phyloP scores from a whole-genome alignment of 2,113 vertebrate genomes.

The Steatornis caripensis region DNA sequence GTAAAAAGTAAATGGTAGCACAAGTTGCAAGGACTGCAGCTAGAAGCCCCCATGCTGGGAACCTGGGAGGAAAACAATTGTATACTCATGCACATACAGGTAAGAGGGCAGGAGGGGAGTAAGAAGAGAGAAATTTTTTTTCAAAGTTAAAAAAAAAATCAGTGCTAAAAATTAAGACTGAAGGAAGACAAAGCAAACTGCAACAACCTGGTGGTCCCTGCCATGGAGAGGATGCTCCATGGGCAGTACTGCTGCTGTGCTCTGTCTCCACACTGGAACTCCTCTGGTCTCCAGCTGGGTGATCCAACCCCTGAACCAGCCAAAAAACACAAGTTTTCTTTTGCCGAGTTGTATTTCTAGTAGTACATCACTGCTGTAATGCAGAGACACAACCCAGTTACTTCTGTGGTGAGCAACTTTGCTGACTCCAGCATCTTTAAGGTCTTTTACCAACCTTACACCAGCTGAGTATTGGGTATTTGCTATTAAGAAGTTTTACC shows the following conservation, averaged over 20 bases:
- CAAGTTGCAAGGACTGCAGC: constrained; percentile 18
- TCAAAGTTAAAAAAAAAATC: neutral
- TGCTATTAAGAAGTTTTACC: neutral
- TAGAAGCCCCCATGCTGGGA: neutral
- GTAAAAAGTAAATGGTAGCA: constrained; percentile 69
- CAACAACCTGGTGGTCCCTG: neutral
- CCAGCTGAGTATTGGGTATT: neutral
- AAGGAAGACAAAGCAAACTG: neutral
- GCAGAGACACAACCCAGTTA: neutral
- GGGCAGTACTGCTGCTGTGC: neutral
- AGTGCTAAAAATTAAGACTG: neutral
- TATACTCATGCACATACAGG: fast-evolving
- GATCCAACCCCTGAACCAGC: neutral
- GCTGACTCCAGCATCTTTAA: neutral
- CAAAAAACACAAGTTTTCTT: neutral
- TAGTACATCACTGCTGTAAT: fast-evolving
- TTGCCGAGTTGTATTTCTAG: neutral
- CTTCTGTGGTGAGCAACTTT: neutral
- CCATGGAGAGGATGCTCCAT: neutral
- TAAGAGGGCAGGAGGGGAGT: neutral
- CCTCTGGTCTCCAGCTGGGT: fast-evolving
- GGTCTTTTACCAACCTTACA: neutral
- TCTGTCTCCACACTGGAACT: fast-evolving
- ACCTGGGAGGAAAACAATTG: neutral
- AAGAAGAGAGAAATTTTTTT: neutral